A percentile compares a stretch with the other conserved stretches of the same genome.
These are phyloP conservation scores for Oreochromis grahami DNA, from an alignment of 2,797 vertebrate genomes.

Conservation along the genomic window DNA sequence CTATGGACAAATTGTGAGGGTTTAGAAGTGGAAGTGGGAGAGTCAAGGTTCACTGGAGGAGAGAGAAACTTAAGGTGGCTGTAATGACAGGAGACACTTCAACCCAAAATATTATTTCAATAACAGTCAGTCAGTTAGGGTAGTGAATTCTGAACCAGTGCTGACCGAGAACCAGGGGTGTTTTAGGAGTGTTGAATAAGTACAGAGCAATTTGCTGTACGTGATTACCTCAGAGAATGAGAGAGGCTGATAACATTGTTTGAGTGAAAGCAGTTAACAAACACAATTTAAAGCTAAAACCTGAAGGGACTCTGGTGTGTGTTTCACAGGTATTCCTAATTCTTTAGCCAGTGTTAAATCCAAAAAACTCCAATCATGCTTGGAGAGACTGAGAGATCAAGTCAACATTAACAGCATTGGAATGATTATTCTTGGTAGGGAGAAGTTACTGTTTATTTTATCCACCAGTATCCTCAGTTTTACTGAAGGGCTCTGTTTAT, in stretches of 20 bases:
- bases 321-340: neutral
- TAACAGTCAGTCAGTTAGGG: neutral
- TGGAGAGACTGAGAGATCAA: neutral
- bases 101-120: neutral
- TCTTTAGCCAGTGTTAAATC: neutral
- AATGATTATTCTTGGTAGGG: neutral
- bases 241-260: neutral
- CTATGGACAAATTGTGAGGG: neutral
- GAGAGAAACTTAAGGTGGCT: neutral
- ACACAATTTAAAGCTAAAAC: neutral
- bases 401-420: neutral
- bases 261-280: neutral
- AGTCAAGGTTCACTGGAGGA: neutral
- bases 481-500: neutral
- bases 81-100: neutral
- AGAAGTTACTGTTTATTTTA: neutral
- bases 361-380: neutral
- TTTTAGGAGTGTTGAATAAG: neutral
- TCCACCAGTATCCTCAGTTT: neutral
- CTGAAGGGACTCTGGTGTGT: neutral
- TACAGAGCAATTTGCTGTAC: neutral
- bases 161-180: neutral
- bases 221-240: neutral
- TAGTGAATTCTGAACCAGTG: neutral
- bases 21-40: neutral